Conservation (phyloP, 2,888 invertebrate species). For the Drosophila helvetica region DNA sequence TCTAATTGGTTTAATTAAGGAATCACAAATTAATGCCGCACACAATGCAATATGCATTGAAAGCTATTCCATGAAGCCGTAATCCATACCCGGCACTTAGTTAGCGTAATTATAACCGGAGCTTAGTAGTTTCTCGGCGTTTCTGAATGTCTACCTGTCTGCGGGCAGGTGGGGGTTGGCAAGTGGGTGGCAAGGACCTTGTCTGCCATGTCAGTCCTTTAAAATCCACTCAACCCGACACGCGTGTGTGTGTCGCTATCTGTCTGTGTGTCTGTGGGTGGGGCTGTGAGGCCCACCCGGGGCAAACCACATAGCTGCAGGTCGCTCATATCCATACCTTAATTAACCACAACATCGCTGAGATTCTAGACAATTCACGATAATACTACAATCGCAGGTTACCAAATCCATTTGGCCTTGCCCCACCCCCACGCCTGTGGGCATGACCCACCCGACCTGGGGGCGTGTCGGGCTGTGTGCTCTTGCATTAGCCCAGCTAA, state of each 20-base stretch:
- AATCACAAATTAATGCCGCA: slow-evolving; percentile 71
- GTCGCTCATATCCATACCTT: slow-evolving; percentile 53
- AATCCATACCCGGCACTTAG: slow-evolving; percentile 61
- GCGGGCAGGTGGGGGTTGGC: background rate
- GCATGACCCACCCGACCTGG: background rate
- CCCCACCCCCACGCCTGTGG: background rate
- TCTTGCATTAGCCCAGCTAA: slow-evolving; percentile 29
- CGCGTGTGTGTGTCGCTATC: slow-evolving; percentile 3
- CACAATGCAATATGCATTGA: slow-evolving; percentile 45
- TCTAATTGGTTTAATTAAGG: slow-evolving; percentile 76
- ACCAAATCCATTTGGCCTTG: slow-evolving; percentile 32
- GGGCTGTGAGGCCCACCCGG: slow-evolving; percentile 11
- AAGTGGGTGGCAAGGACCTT: slow-evolving; percentile 1
- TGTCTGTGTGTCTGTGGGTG: slow-evolving; percentile 6
- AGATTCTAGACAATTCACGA: slow-evolving; percentile 41
- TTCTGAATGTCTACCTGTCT: background rate
- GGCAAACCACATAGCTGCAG: slow-evolving; percentile 50
- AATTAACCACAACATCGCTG: slow-evolving; percentile 63
- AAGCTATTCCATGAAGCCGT: slow-evolving; percentile 49
- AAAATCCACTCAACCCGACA: slow-evolving; percentile 5
- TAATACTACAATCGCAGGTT: slow-evolving; percentile 11
- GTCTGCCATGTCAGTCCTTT: slow-evolving; percentile 10
- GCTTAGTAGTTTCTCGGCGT: slow-evolving; percentile 15
- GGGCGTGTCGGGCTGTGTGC: slow-evolving; percentile 15
- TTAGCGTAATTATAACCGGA: slow-evolving; percentile 59